Percentiles rank a stretch among this genome's conserved stretches.
phyloP scores from a whole-genome alignment of 2,113 vertebrate genomes.

The Mungos mungo region DNA sequence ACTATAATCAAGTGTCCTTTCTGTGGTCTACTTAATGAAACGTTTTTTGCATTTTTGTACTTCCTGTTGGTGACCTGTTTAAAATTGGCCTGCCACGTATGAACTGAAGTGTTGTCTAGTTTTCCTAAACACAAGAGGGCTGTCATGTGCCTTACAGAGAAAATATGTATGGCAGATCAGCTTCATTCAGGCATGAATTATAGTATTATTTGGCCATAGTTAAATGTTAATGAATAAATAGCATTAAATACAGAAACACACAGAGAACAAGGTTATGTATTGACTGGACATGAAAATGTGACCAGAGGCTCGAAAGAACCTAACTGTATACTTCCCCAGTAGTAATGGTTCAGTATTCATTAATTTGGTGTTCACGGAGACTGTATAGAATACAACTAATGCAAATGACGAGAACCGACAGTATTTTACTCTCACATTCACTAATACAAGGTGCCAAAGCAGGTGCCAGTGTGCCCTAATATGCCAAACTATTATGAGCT shows the following conservation, averaged over 20 bases:
- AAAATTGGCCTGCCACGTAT: not conserved
- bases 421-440: not conserved
- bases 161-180: not conserved
- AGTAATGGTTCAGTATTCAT: not conserved
- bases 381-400: not conserved
- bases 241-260: not conserved
- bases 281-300: not conserved
- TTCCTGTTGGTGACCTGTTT: not conserved
- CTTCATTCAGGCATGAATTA: not conserved
- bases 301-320: not conserved
- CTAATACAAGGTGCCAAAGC: not conserved
- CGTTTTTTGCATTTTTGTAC: not conserved
- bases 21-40: not conserved
- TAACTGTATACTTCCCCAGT: not conserved
- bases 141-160: not conserved
- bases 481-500: not conserved
- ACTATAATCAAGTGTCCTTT: not conserved
- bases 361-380: not conserved
- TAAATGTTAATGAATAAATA: not conserved
- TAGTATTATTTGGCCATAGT: not conserved
- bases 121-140: not conserved
- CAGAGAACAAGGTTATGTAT: not conserved
- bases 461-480: not conserved
- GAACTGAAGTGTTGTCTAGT: not conserved
- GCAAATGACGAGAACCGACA: not conserved